Conservation (phyloP, 2,888 invertebrate genomes). For the Pimpla rufipes region DNA sequence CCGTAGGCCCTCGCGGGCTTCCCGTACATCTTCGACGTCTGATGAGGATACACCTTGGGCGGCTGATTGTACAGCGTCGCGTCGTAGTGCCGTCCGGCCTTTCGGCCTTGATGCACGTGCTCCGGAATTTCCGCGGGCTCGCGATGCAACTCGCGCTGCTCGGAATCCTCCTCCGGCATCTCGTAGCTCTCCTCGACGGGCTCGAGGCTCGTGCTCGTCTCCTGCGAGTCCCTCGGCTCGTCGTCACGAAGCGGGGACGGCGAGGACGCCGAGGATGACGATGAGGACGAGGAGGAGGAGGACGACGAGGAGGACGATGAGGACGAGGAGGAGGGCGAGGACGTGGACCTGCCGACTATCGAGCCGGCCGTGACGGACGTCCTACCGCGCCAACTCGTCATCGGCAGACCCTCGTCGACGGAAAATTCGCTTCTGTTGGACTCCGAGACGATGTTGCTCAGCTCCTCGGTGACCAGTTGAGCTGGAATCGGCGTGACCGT, state of each 20-base stretch:
- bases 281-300: slow-evolving; percentile 52
- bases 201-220: slow-evolving; percentile 73
- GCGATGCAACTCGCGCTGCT: slow-evolving; percentile 78
- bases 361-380: slow-evolving; percentile 77
- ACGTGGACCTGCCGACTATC: slow-evolving; percentile 52
- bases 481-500: slow-evolving; percentile 74
- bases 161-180: slow-evolving; percentile 76
- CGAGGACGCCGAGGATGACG: slow-evolving; percentile 32
- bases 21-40: slow-evolving; percentile 86
- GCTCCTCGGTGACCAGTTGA: slow-evolving; percentile 83
- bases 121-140: slow-evolving; percentile 79
- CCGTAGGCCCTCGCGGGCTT: slow-evolving; percentile 87
- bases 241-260: slow-evolving; percentile 49
- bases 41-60: slow-evolving; percentile 86
- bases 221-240: slow-evolving; percentile 70
- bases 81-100: slow-evolving; percentile 84
- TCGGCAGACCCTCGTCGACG: slow-evolving; percentile 87
- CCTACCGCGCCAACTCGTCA: slow-evolving; percentile 84
- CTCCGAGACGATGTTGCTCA: slow-evolving; percentile 86
- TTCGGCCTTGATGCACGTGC: slow-evolving; percentile 85
- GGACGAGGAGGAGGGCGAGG: slow-evolving; percentile 57
- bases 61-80: slow-evolving; percentile 86
- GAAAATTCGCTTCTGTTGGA: slow-evolving; percentile 88
- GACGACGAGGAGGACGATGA: slow-evolving; percentile 47
- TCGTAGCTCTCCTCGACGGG: slow-evolving; percentile 81